These are phyloP conservation scores for Trichogramma pretiosum DNA, from an alignment of 1,140 invertebrate genomes.

Conservation along the genomic window DNA sequence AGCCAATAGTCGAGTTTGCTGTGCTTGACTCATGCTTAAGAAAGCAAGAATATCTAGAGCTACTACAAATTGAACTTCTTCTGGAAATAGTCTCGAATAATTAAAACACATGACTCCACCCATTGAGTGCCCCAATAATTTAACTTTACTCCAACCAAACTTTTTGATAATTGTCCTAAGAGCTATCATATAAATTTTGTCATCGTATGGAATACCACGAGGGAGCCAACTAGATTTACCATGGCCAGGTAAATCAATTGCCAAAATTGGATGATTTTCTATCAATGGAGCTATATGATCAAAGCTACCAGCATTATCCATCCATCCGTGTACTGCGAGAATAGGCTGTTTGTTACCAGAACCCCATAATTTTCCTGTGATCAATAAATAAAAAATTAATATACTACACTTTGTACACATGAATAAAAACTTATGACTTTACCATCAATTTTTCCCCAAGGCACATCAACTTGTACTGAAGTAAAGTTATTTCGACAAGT, in stretches of 20 bases:
- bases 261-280: conserved; percentile 51
- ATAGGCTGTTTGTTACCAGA: conserved; percentile 56
- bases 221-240: conserved; percentile 61
- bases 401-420: no score
- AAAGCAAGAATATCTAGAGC: conserved; percentile 55
- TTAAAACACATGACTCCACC: conserved; percentile 52
- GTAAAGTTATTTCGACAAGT: neutral
- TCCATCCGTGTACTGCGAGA: conserved; percentile 65
- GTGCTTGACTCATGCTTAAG: conserved; percentile 30
- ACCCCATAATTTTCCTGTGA: conserved; percentile 53
- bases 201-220: conserved; percentile 52
- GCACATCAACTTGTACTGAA: conserved; percentile 56
- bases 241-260: conserved; percentile 65
- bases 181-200: conserved; percentile 47
- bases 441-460: conserved; percentile 58
- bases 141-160: conserved; percentile 61
- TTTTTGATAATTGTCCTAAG: conserved; percentile 52
- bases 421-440: no score
- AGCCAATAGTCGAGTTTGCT: conserved; percentile 24
- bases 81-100: conserved; percentile 51
- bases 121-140: conserved; percentile 60
- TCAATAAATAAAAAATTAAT: neutral
- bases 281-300: conserved; percentile 58
- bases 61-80: conserved; percentile 53
- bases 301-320: conserved; percentile 67